phyloP scores from a whole-genome alignment of 2,888 invertebrate species.

The Acanthosepion pharaonis region DNA sequence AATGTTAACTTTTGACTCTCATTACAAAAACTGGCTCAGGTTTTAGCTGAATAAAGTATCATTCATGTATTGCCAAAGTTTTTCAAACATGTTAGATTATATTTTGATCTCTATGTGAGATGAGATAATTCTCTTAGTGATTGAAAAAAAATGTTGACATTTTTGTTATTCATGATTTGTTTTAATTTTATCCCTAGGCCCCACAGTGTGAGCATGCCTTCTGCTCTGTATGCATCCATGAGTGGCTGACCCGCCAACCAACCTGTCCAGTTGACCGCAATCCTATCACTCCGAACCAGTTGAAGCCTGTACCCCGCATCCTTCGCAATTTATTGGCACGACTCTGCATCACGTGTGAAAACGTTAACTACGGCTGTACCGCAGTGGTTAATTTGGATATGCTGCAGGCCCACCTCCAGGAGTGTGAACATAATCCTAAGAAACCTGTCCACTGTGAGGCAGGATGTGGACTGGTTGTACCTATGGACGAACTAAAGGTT shows the following conservation, averaged over 20 bases:
- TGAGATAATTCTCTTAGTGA: too few species aligned
- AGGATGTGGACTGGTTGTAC: conserved; percentile 94
- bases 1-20: too few species aligned
- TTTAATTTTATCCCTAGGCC: conserved; percentile 80
- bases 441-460: conserved; percentile 93
- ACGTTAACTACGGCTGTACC: conserved; percentile 82
- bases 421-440: conserved; percentile 95
- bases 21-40: too few species aligned
- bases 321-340: conserved; percentile 90
- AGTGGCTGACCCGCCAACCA: conserved; percentile 94
- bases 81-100: too few species aligned
- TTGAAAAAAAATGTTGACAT: neutral
- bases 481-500: conserved; percentile 91
- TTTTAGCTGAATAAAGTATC: too few species aligned
- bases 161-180: neutral
- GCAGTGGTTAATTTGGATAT: conserved; percentile 89
- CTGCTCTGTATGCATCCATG: conserved; percentile 91
- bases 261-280: conserved; percentile 96
- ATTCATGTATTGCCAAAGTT: too few species aligned
- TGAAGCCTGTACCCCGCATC: conserved; percentile 93
- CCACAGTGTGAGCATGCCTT: conserved; percentile 97
- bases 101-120: too few species aligned
- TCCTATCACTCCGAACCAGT: conserved; percentile 87
- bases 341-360: conserved; percentile 92
- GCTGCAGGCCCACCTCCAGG: conserved; percentile 87